Base-by-base conservation (phyloP, 2,797 vertebrate species). In the Sebastes kiyomatsui region DNA sequence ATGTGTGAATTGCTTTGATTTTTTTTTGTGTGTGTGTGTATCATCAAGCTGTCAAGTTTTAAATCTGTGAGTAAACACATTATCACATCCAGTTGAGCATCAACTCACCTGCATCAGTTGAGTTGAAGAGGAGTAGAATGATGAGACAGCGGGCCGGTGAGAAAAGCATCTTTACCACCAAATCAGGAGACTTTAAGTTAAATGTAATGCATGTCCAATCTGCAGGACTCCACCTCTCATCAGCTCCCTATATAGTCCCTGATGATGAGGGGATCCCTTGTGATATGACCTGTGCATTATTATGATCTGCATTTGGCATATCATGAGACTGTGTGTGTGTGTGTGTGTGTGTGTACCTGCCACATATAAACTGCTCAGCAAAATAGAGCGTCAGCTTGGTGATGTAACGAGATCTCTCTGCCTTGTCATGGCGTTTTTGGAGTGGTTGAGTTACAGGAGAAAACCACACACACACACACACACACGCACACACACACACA, bases 21-120 rank as follows among this genome's bases (percentile, higher is more conserved):
- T 23, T 25, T 23, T 27, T 23, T 13, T 5, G 1, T 18, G 7
- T 59, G 38, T 42, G 35, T 42, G 38, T 42, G 8, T 28, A 28
- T 25, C 2, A 54, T 32, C 4, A 32, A 35, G 46, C 6, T 46
- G 7, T 74, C 14, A 59, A 38, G n/a, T 16, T 20, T 38, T n/a
- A 59, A 46, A 23, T 42, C 13, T 9, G 4, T 16, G 16, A 42
- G 22, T 16, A 52, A 61, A 58, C 1, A 5, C 1, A 10, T 35
- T 35, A 28, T 38, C 9, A 32, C 25, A 59, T 61, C 58, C 7
- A 35, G 11, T 49, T 23, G 22, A 28, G 27, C 11, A 23, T 69
- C 16, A 28, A 87, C 92, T 91, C 60, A 94, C 91, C 92, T 42
- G 88, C 72, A 30, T 87, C 59, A 13, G 67, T 74, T 5, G 32